Evolutionary conservation across 2,797 vertebrate genomes (phyloP).

Genomic region (Pangasius larnaudii): DNA sequence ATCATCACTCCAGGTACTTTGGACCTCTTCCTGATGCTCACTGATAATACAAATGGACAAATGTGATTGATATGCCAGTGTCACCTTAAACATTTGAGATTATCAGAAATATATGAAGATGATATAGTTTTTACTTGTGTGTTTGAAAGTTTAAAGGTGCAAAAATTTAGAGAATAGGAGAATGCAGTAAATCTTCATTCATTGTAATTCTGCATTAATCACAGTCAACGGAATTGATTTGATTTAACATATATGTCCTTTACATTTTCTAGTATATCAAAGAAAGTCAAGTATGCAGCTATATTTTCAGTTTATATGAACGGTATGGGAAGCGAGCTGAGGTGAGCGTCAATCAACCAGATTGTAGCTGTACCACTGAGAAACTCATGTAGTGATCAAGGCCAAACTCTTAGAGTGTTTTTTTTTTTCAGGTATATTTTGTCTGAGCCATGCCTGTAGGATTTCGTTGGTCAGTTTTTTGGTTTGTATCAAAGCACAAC

Average conservation of each 20-base stretch:
- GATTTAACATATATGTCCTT: not conserved
- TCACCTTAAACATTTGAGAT: not conserved
- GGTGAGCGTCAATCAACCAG: not conserved
- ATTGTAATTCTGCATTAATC: not conserved
- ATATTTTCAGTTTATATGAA: not conserved
- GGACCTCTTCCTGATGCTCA: conserved; percentile 77
- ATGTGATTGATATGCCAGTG: not conserved
- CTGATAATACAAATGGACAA: conserved; percentile 54
- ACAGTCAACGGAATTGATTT: not conserved
- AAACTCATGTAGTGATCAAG: not conserved
- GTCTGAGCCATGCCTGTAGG: not conserved
- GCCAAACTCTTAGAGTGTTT: not conserved
- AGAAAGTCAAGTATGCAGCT: not conserved
- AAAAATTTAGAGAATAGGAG: not conserved
- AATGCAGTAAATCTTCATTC: not conserved
- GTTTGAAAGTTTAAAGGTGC: not conserved
- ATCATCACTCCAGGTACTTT: conserved; percentile 80
- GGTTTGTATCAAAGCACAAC: not conserved
- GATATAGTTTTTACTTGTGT: not conserved
- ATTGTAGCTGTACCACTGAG: not conserved
- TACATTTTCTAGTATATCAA: not conserved
- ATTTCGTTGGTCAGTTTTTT: not conserved
- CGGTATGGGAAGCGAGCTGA: not conserved
- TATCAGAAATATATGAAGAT: not conserved
- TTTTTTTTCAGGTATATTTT: not conserved